Base-by-base conservation (phyloP, 64 coral and sea anemone genomes). In the Cladopsammia gracilis region DNA sequence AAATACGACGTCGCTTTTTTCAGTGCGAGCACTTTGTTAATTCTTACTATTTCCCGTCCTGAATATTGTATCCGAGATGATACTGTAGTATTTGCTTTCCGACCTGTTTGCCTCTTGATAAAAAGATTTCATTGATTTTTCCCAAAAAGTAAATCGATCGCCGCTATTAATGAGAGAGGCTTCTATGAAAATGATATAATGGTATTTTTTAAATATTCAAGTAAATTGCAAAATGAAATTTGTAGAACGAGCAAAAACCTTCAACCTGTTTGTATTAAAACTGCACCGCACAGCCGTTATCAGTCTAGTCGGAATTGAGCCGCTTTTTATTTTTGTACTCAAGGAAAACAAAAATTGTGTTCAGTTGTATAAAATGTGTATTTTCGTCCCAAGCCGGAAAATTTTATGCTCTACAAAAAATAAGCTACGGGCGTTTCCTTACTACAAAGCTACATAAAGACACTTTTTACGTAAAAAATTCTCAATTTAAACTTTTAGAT, bases 401-500 rank as follows among this genome's bases (percentile, higher is more conserved):
- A 34, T 34, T 34, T 34, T 34, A 34, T 34, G 34, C 34, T 34
- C 34, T 34, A 34, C 34, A 34, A 34, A 34, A 70, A 70, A 49
- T 48, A 75, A 4, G 45, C 0, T 75, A 49, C 44, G 15, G 44
- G 3, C 44, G 18, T 49, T 20, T 75, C 16, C 12, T 49, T 19
- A 9, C 45, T 8, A 49, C 53, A 48, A 75, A 75, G 19, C 79
- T 19, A 19, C 13, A 64, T 64, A 82, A 82, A 48, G 79, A 82
- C 59, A 82, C 58, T 82, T n/a, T n/a, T n/a, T 64, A 25, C 59
- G 18, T n/a, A 64, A 82, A 43, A 47, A 26, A 46, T 65, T 61
- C 67, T 5, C 62, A 46, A 84, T 65, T 84, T 48, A 48, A 20
- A 84, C 59, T 16, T 84, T 84, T 84, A 23, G 60, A 84, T 67